Conservation (phyloP, 1,140 invertebrate species). For the Stratiolaelaps scimitus region DNA sequence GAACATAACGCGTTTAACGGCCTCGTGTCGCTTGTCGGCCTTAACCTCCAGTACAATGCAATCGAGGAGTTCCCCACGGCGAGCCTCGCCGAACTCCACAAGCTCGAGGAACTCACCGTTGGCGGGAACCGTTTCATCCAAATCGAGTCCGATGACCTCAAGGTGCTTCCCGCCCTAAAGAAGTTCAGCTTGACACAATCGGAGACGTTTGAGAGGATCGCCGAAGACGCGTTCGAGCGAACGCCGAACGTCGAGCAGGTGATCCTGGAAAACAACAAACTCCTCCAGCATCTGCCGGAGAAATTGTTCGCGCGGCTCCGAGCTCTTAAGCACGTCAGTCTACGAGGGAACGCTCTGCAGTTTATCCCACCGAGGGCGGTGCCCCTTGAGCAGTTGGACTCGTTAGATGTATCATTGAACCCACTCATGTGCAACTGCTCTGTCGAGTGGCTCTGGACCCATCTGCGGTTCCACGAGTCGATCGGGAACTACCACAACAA, state of each 20-base stretch:
- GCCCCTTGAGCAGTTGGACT: constrained; percentile 35
- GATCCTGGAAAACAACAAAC: constrained; percentile 46
- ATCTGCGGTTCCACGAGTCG: constrained; percentile 38
- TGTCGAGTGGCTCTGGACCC: constrained; percentile 66
- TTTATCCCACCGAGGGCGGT: constrained; percentile 29
- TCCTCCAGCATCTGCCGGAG: constrained; percentile 46
- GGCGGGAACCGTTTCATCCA: constrained; percentile 35
- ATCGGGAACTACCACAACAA: constrained; percentile 18
- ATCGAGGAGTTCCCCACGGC: constrained; percentile 58
- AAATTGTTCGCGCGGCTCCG: constrained; percentile 58
- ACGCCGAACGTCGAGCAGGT: constrained; percentile 51
- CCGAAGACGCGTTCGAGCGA: constrained; percentile 39
- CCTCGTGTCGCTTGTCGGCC: constrained; percentile 53
- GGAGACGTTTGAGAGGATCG: constrained; percentile 38
- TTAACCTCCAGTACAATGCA: constrained; percentile 65
- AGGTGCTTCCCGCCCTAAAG: constrained; percentile 33
- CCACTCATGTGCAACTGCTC: constrained; percentile 75
- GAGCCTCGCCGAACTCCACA: constrained; percentile 51
- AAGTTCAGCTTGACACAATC: constrained; percentile 38
- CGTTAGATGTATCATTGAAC: constrained; percentile 55
- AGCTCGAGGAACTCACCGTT: constrained; percentile 36
- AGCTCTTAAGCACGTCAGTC: constrained; percentile 53
- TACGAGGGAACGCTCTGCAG: constrained; percentile 35
- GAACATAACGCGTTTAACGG: constrained; percentile 59
- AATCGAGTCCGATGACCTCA: constrained; percentile 33